phyloP scores from a whole-genome alignment of 1,140 invertebrate species.

The Drosophila nigrodunni region DNA sequence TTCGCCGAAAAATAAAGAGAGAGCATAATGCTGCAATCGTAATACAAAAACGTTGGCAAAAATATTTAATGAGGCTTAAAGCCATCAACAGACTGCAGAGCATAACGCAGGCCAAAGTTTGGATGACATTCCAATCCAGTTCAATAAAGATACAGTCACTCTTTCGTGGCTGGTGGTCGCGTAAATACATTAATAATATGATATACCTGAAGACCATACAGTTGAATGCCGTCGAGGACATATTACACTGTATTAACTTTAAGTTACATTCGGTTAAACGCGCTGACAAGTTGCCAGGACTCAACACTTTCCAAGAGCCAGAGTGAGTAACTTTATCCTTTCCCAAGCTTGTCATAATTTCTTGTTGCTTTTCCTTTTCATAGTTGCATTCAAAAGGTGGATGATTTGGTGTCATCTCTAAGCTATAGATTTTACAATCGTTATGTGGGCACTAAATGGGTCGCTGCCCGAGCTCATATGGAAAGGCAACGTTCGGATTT shows the following conservation, averaged over 20 bases:
- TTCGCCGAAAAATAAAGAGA: rapidly evolving
- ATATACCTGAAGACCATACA: conserved; percentile 32
- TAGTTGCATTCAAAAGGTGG: background rate
- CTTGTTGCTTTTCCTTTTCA: background rate
- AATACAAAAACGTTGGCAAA: conserved; percentile 53
- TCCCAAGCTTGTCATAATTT: background rate
- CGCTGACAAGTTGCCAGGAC: conserved; percentile 46
- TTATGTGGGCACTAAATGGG: conserved; percentile 4
- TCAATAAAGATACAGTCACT: conserved; percentile 52
- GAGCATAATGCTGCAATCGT: conserved; percentile 12
- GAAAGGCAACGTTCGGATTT: background rate
- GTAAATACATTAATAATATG: conserved; percentile 54
- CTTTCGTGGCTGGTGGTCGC: conserved; percentile 60
- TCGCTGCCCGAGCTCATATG: background rate
- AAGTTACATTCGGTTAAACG: conserved; percentile 35
- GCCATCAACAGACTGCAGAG: background rate
- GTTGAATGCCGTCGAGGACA: conserved; percentile 31
- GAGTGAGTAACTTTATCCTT: conserved; percentile 5
- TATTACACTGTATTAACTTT: conserved; percentile 35
- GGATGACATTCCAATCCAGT: background rate
- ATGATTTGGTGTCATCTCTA: background rate
- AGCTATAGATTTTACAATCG: conserved; percentile 20
- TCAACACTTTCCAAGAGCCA: background rate
- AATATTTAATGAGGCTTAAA: conserved; percentile 1
- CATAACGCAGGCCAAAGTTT: conserved; percentile 8